These are phyloP conservation scores for Danio jaintianensis DNA, from an alignment of 2,797 vertebrate species.

Conservation along the genomic window DNA sequence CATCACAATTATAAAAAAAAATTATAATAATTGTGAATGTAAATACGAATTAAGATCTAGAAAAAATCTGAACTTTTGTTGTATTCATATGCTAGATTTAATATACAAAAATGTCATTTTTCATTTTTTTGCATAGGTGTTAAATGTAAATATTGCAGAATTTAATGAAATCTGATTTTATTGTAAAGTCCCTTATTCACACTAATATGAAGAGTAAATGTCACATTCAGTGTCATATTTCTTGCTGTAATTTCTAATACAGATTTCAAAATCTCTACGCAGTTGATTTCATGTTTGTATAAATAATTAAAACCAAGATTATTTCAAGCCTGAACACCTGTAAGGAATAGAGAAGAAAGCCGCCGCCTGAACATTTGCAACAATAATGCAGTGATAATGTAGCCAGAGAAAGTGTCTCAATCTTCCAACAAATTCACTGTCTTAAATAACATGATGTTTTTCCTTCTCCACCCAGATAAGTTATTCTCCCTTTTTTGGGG, in stretches of 20 bases:
- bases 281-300: not conserved
- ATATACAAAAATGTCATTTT: no score
- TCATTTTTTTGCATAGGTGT: no score
- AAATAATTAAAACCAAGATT: not conserved
- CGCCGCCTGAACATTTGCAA: constrained; percentile 6
- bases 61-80: no score
- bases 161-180: not conserved
- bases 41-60: no score
- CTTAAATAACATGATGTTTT: constrained; percentile 56
- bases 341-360: not conserved
- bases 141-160: not conserved
- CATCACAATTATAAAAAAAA: no score
- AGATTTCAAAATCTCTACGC: not conserved
- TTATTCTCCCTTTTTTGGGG: constrained; percentile 62
- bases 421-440: constrained; percentile 44
- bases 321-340: not conserved
- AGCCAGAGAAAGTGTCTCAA: constrained; percentile 25
- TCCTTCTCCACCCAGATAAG: constrained; percentile 65
- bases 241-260: not conserved
- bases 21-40: no score
- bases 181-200: no score
- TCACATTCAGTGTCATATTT: not conserved
- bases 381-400: constrained; percentile 36
- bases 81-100: no score
- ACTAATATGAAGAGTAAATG: not conserved